Conservation (phyloP, 1,140 invertebrate species). For the Diploscapter pachys region DNA sequence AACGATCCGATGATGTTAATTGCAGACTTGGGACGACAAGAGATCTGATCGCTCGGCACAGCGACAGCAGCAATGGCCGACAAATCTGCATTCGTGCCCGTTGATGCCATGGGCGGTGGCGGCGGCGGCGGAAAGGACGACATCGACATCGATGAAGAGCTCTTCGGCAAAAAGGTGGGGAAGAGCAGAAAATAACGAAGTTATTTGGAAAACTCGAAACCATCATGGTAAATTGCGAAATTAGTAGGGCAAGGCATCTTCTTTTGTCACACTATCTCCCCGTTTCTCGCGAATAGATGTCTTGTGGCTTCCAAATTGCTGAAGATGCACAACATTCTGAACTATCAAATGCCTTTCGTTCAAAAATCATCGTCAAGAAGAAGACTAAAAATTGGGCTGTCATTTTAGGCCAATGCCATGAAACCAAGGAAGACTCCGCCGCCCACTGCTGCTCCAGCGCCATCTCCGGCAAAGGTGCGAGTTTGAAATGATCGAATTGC, state of each 20-base stretch:
- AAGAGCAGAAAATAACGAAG: neutral
- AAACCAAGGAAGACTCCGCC: neutral
- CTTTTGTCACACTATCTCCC: neutral
- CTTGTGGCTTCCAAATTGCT: neutral
- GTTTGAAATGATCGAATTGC: no score
- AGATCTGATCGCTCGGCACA: no score
- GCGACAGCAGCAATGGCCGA: slow-evolving; percentile 4
- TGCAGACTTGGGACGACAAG: no score
- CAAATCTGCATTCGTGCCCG: slow-evolving; percentile 24
- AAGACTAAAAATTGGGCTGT: no score
- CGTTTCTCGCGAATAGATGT: neutral
- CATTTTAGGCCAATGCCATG: neutral
- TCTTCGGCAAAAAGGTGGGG: slow-evolving; percentile 16
- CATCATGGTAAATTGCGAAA: no score
- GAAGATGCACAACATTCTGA: no score
- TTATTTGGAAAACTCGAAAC: neutral
- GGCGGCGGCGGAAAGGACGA: slow-evolving; percentile 17
- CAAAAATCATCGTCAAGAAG: no score
- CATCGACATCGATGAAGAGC: slow-evolving; percentile 19
- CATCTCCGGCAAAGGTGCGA: neutral
- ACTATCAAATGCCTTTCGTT: no score
- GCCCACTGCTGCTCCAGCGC: slow-evolving; percentile 3
- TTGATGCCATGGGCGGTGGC: slow-evolving; percentile 22
- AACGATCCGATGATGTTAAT: no score
- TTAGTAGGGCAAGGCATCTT: no score